Conservation (phyloP, 2,113 vertebrate species). For the Oceanites oceanicus region DNA sequence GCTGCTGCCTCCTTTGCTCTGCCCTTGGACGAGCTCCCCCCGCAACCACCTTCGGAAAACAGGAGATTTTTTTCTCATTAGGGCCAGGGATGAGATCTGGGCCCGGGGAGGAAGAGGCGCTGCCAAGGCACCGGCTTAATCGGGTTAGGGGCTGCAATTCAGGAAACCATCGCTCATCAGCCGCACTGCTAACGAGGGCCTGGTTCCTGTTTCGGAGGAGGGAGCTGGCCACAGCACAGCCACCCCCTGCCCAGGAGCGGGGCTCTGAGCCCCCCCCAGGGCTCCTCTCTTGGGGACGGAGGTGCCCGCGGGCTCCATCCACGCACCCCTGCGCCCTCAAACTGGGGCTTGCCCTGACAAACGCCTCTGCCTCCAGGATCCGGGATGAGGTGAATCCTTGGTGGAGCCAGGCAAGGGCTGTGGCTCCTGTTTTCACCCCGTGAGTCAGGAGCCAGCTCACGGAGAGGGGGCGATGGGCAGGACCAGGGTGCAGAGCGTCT, state of each 20-base stretch:
- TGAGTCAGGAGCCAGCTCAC: background rate
- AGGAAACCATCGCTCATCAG: slow-evolving; percentile 32
- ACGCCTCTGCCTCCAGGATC: background rate
- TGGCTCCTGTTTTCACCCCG: background rate
- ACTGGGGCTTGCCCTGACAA: background rate
- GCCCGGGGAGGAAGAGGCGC: background rate
- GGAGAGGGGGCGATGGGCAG: background rate
- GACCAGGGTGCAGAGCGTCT: background rate
- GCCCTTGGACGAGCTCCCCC: background rate
- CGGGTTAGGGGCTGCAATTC: slow-evolving; percentile 16
- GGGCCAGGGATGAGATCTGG: background rate
- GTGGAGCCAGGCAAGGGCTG: background rate
- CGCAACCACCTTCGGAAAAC: background rate
- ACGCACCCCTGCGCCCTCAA: fast-evolving
- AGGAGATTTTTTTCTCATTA: background rate
- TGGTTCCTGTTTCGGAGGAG: background rate
- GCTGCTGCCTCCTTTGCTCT: background rate
- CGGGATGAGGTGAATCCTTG: background rate
- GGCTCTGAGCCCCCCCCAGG: background rate
- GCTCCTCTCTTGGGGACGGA: background rate
- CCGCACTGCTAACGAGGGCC: background rate
- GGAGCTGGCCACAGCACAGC: background rate
- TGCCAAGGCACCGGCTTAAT: background rate
- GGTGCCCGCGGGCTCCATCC: background rate
- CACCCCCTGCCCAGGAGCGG: fast-evolving